Evolutionary conservation across 1,140 invertebrate genomes (phyloP).

Genomic region (Agrypnia vestita): DNA sequence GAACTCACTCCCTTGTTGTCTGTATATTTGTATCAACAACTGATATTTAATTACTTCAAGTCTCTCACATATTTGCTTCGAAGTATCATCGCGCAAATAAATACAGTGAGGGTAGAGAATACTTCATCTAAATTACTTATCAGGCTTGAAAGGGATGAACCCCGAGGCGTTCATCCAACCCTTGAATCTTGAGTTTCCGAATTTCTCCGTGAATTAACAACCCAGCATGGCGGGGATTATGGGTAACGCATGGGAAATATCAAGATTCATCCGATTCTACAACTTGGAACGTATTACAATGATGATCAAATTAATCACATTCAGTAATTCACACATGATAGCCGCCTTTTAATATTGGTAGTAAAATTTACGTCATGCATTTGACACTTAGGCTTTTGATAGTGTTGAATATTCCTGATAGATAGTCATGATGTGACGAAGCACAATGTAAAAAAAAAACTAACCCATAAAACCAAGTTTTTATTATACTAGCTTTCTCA

Average conservation of each 20-base stretch:
- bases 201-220: conserved; percentile 1
- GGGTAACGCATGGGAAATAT: conserved; percentile 2
- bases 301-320: background rate
- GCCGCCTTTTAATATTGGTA: background rate
- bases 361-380: too few species aligned
- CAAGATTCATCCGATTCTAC: conserved; percentile 1
- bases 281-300: background rate
- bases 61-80: too few species aligned
- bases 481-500: too few species aligned
- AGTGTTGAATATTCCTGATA: too few species aligned
- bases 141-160: background rate
- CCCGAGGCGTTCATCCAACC: conserved; percentile 8
- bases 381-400: too few species aligned
- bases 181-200: background rate
- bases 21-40: background rate
- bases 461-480: too few species aligned
- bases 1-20: too few species aligned
- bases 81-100: background rate
- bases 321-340: background rate
- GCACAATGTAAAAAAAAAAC: too few species aligned
- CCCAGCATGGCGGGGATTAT: background rate
- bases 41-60: background rate
- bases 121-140: background rate
- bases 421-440: too few species aligned
- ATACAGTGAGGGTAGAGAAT: background rate